These are phyloP conservation scores for Homarus gammarus DNA, from an alignment of 2,888 invertebrate genomes.

Conservation along the genomic window DNA sequence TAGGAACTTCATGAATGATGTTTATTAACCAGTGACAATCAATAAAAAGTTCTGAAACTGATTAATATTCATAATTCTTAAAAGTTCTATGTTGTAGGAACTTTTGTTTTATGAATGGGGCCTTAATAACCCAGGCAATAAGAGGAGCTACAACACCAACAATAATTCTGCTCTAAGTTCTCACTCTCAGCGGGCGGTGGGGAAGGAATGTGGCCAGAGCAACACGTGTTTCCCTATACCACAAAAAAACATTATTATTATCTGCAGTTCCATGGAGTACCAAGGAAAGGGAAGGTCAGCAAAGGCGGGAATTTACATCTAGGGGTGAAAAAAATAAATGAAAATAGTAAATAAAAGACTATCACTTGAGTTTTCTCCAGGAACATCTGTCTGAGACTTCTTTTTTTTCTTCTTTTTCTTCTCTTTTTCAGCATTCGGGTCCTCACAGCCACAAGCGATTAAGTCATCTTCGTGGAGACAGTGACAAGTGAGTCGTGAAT, in stretches of 20 bases:
- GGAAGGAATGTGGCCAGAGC: no score
- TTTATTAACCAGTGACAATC: no score
- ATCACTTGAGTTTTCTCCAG: constrained; percentile 51
- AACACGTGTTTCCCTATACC: constrained; percentile 25
- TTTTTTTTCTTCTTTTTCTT: constrained; percentile 72
- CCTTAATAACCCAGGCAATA: no score
- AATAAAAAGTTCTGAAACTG: no score
- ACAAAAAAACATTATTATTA: neutral
- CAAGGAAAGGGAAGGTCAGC: neutral
- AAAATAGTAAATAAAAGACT: neutral
- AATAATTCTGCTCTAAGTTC: no score
- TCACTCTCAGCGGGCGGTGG: no score
- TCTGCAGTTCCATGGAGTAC: neutral
- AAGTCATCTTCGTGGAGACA: constrained; percentile 54
- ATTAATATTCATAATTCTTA: no score
- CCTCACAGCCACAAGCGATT: constrained; percentile 47
- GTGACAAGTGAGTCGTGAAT: neutral
- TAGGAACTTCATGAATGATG: no score
- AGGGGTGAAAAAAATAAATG: constrained; percentile 8
- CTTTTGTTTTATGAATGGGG: no score
- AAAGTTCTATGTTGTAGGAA: no score
- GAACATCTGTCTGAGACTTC: constrained; percentile 33
- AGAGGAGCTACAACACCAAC: no score
- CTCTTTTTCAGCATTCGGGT: constrained; percentile 33
- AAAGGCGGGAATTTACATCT: neutral